These are phyloP conservation scores for Tortrix viridana DNA, from an alignment of 2,888 invertebrate genomes.

Conservation along the genomic window DNA sequence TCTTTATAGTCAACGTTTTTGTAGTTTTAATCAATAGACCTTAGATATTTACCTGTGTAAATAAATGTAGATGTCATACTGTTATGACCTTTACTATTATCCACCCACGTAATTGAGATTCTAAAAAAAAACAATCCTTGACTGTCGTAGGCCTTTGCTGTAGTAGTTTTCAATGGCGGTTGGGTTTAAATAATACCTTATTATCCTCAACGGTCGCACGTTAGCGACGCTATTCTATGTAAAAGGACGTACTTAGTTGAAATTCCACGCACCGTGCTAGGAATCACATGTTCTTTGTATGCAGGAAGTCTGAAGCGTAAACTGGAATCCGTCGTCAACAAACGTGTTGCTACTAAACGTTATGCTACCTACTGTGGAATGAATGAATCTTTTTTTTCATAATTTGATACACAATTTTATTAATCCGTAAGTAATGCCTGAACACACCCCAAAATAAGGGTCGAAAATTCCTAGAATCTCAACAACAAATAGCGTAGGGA, in stretches of 20 bases:
- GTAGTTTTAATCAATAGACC: no score
- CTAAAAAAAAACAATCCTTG: constrained; percentile 14
- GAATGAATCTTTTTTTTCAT: neutral
- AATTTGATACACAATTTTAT: neutral
- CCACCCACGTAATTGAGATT: neutral
- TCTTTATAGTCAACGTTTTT: no score
- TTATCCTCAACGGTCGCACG: constrained; percentile 19
- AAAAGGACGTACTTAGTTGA: constrained; percentile 48
- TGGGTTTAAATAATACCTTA: constrained; percentile 27
- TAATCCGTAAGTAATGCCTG: no score
- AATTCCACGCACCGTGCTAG: constrained; percentile 59
- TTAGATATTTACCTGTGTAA: no score
- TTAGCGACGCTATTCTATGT: constrained; percentile 30
- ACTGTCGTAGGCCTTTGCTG: constrained; percentile 6
- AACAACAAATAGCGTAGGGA: no score
- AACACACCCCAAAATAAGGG: no score
- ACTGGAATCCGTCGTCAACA: constrained; percentile 55
- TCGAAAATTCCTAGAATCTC: no score
- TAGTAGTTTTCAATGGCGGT: neutral
- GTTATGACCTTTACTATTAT: neutral
- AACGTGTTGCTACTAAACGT: constrained; percentile 13
- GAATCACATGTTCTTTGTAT: constrained; percentile 48
- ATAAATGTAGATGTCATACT: no score
- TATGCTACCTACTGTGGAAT: neutral
- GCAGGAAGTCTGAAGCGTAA: constrained; percentile 64